Evolutionary conservation across 2,797 vertebrate species (phyloP), one percentile per base, ranked within the genome.

Genomic region (Hafferia zeledoni): DNA sequence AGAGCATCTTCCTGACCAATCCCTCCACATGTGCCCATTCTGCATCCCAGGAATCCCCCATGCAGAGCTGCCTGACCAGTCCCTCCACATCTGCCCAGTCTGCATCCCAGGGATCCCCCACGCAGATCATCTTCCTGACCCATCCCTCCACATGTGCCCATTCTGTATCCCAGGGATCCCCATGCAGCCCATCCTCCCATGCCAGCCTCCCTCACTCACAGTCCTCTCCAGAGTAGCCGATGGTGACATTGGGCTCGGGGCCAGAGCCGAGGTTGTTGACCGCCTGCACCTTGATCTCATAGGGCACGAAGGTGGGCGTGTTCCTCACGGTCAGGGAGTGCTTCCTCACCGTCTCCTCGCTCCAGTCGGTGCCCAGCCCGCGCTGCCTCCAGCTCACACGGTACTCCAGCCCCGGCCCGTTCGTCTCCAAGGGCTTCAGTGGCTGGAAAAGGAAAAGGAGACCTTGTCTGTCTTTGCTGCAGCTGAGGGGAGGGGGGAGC

Each of bases 371-470:
- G 6, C 98, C 98, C 8, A 97, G 76, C 3, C 98, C 98, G 94
- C 97, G 98, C 20, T 97, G 98, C 89, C 98, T 97, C 98, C 99
- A 99, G 80, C 98, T 98, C 76, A 99, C 99, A 94, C 97, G 99
- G 92, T 99, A 99, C 97, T 99, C 99, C 96, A 99, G 97, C 30
- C 99, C 99, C 0, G 99, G 99, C 9, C 99, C 99, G 2, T 99
- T 99, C 94, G 98, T 98, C 79, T 99, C 99, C 65, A 98, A 75
- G 33, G 98, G 97, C 63, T 98, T 98, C 97, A 99, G 70, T 0
- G 99, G 99, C 99, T 99, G 95, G 46, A 96, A 27, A 96, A 69
- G 61, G 19, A 5, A 57, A 71, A 44, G 71, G 15, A 87, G 37
- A 64, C 30, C 24, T 27, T 30, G 23, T 31, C 61, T 75, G 61